A percentile compares a stretch with the other conserved stretches of the same genome.
phyloP scores from a whole-genome alignment of 2,797 vertebrate species.

The Acanthurus lineatus region DNA sequence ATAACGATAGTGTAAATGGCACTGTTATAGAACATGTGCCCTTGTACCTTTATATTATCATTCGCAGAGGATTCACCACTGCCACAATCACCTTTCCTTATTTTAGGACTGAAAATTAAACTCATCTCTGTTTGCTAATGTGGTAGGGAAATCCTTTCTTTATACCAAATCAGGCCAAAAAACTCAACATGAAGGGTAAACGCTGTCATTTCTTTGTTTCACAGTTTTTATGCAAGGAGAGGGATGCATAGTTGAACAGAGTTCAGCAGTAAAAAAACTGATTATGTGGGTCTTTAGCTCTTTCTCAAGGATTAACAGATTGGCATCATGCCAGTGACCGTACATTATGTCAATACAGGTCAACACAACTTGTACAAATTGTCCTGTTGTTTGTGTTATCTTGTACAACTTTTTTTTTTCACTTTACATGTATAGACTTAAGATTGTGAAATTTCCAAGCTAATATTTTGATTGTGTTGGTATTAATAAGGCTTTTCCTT shows the following conservation, averaged over 20 bases:
- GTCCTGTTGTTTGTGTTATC: not conserved
- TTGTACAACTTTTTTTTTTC: not conserved
- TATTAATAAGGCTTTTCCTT: not conserved
- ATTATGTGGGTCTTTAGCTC: conserved; percentile 43
- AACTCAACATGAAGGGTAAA: not conserved
- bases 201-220: not conserved
- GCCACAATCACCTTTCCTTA: not conserved
- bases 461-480: not conserved
- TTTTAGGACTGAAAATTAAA: not conserved
- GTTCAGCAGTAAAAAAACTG: conserved; percentile 13
- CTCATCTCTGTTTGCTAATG: not conserved
- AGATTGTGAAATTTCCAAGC: not conserved
- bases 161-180: not conserved
- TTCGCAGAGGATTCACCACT: not conserved
- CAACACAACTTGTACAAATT: not conserved
- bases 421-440: not conserved
- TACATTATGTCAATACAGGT: conserved; percentile 39
- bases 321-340: conserved; percentile 3
- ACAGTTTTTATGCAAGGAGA: not conserved
- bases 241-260: not conserved
- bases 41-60: not conserved
- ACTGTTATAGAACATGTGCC: not conserved
- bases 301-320: conserved; percentile 51
- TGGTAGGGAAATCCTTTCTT: not conserved
- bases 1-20: not conserved